Conservation (phyloP, 2,888 invertebrate genomes). For the Ischnus inquisitorius region DNA sequence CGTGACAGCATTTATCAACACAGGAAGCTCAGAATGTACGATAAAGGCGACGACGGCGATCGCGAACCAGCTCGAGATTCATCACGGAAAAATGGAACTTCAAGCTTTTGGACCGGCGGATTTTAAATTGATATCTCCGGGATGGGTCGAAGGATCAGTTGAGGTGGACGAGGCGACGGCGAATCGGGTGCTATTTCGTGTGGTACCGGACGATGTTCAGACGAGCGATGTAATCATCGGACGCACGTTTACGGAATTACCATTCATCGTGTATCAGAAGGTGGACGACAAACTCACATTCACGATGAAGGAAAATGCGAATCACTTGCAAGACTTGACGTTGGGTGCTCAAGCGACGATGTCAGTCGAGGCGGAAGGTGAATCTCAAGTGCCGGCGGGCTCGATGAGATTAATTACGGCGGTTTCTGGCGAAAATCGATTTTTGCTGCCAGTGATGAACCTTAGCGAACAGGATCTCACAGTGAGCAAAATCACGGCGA, state of each 20-base stretch:
- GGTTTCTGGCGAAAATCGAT: neutral
- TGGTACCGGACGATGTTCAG: conserved; percentile 30
- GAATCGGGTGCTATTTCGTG: conserved; percentile 7
- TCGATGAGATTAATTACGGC: conserved; percentile 41
- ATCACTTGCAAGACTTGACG: conserved; percentile 3
- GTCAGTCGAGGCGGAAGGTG: neutral
- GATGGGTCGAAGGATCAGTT: conserved; percentile 19
- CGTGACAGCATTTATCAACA: conserved; percentile 37
- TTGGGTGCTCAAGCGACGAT: neutral
- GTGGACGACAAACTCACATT: conserved; percentile 39
- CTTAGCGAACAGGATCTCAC: conserved; percentile 27
- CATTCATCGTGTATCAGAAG: conserved; percentile 47
- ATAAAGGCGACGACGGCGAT: conserved; percentile 39
- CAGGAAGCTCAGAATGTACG: conserved; percentile 37
- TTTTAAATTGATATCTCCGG: conserved; percentile 44
- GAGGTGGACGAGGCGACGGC: conserved; percentile 30
- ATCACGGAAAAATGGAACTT: conserved; percentile 16
- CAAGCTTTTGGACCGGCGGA: conserved; percentile 40
- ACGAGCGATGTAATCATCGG: conserved; percentile 24
- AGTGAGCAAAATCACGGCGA: conserved; percentile 13
- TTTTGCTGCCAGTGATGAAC: conserved; percentile 43
- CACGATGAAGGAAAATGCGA: neutral
- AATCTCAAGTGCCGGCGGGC: conserved; percentile 25
- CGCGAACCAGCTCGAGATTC: conserved; percentile 16
- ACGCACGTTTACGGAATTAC: conserved; percentile 57